phyloP scores from a whole-genome alignment of 2,888 invertebrate species.

The Didymodactylos carnosus region DNA sequence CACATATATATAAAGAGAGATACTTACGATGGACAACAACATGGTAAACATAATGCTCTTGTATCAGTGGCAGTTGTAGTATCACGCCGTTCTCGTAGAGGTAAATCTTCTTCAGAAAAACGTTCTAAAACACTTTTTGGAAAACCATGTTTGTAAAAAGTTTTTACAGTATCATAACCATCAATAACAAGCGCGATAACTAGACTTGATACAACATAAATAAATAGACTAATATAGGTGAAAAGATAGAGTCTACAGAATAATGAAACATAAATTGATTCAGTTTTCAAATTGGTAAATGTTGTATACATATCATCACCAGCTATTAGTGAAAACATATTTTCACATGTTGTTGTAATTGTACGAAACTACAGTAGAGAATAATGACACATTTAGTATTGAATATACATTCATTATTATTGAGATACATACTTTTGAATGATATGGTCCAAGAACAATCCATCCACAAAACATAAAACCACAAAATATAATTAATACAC shows the following conservation, averaged over 20 bases:
- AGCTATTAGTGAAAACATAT: constrained; percentile 81
- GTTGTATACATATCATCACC: constrained; percentile 99
- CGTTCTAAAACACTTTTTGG: constrained; percentile 63
- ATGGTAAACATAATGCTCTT: neutral
- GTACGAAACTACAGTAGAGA: constrained; percentile 37
- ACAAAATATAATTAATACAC: constrained; percentile 74
- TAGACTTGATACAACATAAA: constrained; percentile 84
- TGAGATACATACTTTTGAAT: constrained; percentile 53
- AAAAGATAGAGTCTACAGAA: constrained; percentile 83
- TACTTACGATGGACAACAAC: neutral
- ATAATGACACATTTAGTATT: neutral
- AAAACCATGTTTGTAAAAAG: constrained; percentile 64
- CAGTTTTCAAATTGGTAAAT: constrained; percentile 52
- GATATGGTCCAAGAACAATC: constrained; percentile 90
- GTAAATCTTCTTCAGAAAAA: constrained; percentile 21
- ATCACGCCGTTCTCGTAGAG: neutral
- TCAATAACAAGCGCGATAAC: constrained; percentile 98
- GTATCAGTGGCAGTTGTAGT: neutral
- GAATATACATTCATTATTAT: too few relatives aligned
- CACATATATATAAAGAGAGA: too few relatives aligned
- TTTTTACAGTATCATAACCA: constrained; percentile 91
- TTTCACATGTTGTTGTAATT: constrained; percentile 61
- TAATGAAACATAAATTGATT: constrained; percentile 32
- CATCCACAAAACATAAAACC: constrained; percentile 96
- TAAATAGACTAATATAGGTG: constrained; percentile 80